Percentiles rank a stretch among this genome's conserved stretches.
Conservation (phyloP, 2,797 vertebrate genomes). For the Liparis tanakae region DNA sequence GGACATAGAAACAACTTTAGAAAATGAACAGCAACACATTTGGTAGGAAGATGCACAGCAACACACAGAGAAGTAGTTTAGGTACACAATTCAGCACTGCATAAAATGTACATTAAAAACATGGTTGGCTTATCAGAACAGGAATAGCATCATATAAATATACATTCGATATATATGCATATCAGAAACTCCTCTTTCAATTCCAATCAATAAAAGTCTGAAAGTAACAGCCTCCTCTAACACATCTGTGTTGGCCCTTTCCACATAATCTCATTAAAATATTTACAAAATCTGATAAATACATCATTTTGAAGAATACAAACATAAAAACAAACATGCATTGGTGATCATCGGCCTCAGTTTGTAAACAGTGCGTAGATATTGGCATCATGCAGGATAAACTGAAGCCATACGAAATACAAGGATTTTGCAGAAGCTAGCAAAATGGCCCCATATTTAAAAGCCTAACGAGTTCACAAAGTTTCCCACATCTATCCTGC, state of each 20-base stretch:
- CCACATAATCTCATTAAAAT: slow-evolving; percentile 48
- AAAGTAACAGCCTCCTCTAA: slow-evolving; percentile 14
- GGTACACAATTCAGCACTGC: slow-evolving; percentile 80
- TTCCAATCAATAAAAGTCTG: slow-evolving; percentile 29
- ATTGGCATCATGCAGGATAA: slow-evolving; percentile 85
- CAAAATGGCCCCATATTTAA: slow-evolving; percentile 43
- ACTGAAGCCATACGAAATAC: slow-evolving; percentile 50
- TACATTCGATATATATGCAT: slow-evolving; percentile 88
- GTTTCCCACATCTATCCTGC: slow-evolving; percentile 30
- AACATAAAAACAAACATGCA: slow-evolving; percentile 69
- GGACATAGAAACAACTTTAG: slow-evolving; percentile 85
- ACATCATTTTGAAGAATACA: slow-evolving; percentile 47
- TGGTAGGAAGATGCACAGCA: slow-evolving; percentile 77
- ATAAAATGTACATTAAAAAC: slow-evolving; percentile 81
- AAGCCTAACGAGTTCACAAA: slow-evolving; percentile 24
- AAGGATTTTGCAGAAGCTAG: slow-evolving; percentile 50
- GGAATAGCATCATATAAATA: slow-evolving; percentile 89
- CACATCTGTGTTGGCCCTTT: slow-evolving; percentile 25
- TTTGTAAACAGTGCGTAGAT: slow-evolving; percentile 78
- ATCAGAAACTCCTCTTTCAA: slow-evolving; percentile 58
- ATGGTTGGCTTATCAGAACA: slow-evolving; percentile 81
- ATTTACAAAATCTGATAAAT: slow-evolving; percentile 72
- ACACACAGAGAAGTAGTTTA: slow-evolving; percentile 69
- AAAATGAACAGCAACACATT: slow-evolving; percentile 80
- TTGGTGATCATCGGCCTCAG: slow-evolving; percentile 58